These are phyloP conservation scores for Erethizon dorsatum DNA, from an alignment of 2,797 vertebrate species.

Conservation along the genomic window DNA sequence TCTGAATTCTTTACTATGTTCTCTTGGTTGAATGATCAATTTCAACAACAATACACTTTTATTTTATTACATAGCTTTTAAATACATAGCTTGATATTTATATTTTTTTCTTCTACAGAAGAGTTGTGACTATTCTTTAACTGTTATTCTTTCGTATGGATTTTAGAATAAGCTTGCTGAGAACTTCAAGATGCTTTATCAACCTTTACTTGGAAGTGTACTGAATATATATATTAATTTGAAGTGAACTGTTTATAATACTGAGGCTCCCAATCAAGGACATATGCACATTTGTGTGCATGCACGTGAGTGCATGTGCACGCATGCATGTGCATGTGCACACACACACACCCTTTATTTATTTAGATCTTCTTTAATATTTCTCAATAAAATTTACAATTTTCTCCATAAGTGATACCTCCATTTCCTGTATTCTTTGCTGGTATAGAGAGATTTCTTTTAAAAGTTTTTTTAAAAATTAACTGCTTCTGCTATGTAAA, in stretches of 20 bases:
- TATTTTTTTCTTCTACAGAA: background rate
- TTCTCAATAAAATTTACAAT: background rate
- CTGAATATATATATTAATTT: constrained; percentile 24
- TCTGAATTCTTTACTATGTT: background rate
- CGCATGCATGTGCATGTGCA: background rate
- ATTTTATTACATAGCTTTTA: background rate
- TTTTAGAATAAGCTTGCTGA: constrained; percentile 39
- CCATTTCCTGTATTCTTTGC: background rate
- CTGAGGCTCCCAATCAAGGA: background rate
- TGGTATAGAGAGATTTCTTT: background rate
- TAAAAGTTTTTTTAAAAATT: background rate
- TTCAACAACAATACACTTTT: background rate
- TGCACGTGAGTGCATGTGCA: background rate
- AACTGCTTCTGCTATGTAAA: background rate
- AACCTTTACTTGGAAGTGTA: background rate
- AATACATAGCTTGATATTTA: background rate
- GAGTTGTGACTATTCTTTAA: background rate
- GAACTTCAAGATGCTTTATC: background rate
- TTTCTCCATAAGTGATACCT: background rate
- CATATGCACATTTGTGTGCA: background rate
- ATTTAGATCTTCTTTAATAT: background rate
- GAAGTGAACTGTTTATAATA: background rate
- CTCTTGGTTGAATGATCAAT: background rate
- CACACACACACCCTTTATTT: background rate
- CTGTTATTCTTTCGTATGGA: background rate